A percentile compares a stretch with the other conserved stretches of the same genome.
These are phyloP conservation scores for Cynopterus sphinx DNA, from an alignment of 2,797 vertebrate species.

Conservation along the genomic window DNA sequence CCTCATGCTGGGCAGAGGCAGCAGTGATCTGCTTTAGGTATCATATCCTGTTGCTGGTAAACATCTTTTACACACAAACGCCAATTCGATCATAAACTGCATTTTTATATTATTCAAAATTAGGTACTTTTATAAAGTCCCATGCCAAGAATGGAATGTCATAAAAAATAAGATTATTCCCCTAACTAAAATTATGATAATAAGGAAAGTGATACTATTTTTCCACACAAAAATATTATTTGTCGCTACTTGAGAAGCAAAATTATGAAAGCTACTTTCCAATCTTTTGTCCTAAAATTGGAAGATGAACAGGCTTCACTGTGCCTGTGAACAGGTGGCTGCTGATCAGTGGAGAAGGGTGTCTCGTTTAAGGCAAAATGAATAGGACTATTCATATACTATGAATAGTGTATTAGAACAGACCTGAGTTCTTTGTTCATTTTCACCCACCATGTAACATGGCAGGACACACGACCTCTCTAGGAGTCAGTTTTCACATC, in stretches of 20 bases:
- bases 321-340: not conserved
- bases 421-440: not conserved
- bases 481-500: not conserved
- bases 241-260: not conserved
- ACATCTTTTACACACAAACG: not conserved
- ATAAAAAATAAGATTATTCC: conserved; percentile 34
- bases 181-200: conserved; percentile 1
- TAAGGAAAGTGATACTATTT: conserved; percentile 18
- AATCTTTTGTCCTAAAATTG: not conserved
- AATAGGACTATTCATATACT: not conserved
- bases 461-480: not conserved
- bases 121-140: conserved; percentile 12
- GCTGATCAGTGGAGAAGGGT: not conserved
- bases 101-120: conserved; percentile 40
- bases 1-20: not conserved
- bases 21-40: not conserved
- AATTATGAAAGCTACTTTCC: not conserved
- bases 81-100: not conserved
- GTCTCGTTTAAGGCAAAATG: not conserved
- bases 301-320: not conserved
- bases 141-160: not conserved
- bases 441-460: not conserved
- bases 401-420: not conserved
- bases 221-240: not conserved
- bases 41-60: not conserved